A percentile compares a stretch with the other conserved stretches of the same genome.
Evolutionary conservation across 1,140 invertebrate species (phyloP).

Genomic region (Hylyphantes graminicola): DNA sequence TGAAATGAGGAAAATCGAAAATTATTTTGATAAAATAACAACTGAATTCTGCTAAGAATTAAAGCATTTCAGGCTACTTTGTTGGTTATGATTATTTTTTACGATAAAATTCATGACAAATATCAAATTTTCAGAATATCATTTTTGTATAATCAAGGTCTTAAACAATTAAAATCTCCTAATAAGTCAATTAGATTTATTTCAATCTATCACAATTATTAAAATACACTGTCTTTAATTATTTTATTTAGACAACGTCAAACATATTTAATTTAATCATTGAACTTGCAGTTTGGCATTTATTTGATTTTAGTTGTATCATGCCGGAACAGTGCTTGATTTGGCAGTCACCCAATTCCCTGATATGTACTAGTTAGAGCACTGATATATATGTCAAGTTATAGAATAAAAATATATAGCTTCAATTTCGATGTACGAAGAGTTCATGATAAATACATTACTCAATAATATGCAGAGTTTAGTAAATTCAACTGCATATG

Average conservation of each 20-base stretch:
- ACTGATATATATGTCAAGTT: background rate
- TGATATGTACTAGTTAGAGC: conserved; percentile 1
- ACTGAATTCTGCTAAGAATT: too few species aligned
- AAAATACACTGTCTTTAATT: background rate
- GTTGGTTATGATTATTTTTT: too few species aligned
- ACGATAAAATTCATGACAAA: too few species aligned
- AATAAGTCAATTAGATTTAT: too few species aligned
- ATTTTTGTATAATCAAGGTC: too few species aligned
- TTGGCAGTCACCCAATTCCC: conserved; percentile 1
- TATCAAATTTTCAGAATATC: too few species aligned
- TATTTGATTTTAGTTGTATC: background rate
- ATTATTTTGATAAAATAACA: too few species aligned
- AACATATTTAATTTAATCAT: too few species aligned
- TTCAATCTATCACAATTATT: background rate
- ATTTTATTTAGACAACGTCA: too few species aligned
- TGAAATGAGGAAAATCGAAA: too few species aligned
- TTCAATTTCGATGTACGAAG: background rate
- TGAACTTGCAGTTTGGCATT: background rate
- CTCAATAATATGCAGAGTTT: background rate
- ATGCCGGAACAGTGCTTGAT: background rate
- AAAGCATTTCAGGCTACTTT: too few species aligned
- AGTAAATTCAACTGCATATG: background rate
- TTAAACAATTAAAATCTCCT: too few species aligned
- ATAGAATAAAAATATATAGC: background rate
- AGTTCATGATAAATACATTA: background rate